Conservation (phyloP, 1,140 invertebrate genomes). For the Steinernema khuongi region DNA sequence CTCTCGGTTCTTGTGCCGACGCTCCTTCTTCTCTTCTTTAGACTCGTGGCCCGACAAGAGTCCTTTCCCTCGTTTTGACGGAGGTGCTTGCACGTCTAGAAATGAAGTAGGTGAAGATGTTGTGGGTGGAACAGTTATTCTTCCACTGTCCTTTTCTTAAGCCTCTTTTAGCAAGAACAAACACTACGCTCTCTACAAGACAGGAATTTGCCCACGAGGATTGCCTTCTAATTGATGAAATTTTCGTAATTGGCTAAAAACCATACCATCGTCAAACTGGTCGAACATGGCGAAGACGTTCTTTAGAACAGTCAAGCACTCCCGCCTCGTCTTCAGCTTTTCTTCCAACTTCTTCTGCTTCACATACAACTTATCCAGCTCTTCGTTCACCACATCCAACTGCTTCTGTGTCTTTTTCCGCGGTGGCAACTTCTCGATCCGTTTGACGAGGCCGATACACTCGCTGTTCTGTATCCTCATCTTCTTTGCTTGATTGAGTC, state of each 20-base stretch:
- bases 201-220: not conserved
- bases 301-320: not conserved
- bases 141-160: no score
- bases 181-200: no score
- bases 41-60: not conserved
- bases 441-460: slow-evolving; percentile 25
- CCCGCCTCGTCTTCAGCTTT: not conserved
- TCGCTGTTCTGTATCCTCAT: not conserved
- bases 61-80: no score
- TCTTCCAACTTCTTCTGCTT: slow-evolving; percentile 19
- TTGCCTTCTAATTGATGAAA: not conserved
- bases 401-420: slow-evolving; percentile 23
- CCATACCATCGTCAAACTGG: not conserved
- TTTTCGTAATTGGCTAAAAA: not conserved
- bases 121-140: no score
- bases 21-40: not conserved
- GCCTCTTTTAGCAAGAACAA: no score
- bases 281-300: not conserved
- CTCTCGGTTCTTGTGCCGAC: not conserved
- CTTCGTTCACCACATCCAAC: slow-evolving; percentile 26
- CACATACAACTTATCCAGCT: slow-evolving; percentile 29
- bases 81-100: no score
- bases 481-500: not conserved
- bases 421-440: slow-evolving; percentile 30
- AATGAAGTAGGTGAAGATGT: no score